phyloP scores from a whole-genome alignment of 1,140 invertebrate species.

The Wasmannia auropunctata region DNA sequence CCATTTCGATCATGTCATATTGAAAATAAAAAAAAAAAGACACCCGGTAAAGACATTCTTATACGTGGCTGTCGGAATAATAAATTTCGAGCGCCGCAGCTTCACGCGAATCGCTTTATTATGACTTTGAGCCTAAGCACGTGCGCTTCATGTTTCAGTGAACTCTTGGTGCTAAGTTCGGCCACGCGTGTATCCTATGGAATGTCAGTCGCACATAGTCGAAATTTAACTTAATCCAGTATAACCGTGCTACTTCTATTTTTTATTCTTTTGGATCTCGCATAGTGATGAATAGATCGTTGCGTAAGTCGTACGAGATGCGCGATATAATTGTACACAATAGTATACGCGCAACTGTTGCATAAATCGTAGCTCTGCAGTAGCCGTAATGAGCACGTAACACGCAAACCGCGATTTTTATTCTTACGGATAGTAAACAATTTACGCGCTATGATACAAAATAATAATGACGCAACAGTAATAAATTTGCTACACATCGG shows the following conservation, averaged over 20 bases:
- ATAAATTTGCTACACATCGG: not conserved
- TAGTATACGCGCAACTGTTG: slow-evolving; percentile 30
- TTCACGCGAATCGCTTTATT: slow-evolving; percentile 55
- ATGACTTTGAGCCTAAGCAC: slow-evolving; percentile 71
- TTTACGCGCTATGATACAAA: not conserved
- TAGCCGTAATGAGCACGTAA: not conserved
- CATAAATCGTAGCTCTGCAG: slow-evolving; percentile 50
- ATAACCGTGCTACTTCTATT: not conserved
- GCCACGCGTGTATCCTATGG: slow-evolving; percentile 63
- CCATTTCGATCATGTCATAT: not conserved
- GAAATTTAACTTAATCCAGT: slow-evolving; percentile 1
- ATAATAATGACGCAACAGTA: not conserved
- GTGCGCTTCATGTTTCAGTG: slow-evolving; percentile 46
- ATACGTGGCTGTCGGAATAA: slow-evolving; percentile 10
- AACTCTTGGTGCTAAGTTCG: slow-evolving; percentile 52
- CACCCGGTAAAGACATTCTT: not conserved
- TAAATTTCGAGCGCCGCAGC: not conserved
- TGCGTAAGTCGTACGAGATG: slow-evolving; percentile 48
- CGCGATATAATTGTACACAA: slow-evolving; percentile 34
- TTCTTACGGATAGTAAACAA: slow-evolving; percentile 22
- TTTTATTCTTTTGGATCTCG: not conserved
- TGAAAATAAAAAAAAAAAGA: not conserved
- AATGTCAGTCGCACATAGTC: not conserved
- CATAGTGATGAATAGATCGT: slow-evolving; percentile 10
- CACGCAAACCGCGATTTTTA: slow-evolving; percentile 31